Evolutionary conservation across 2,888 invertebrate species (phyloP).

Genomic region (Aleiodes leptofemur): DNA sequence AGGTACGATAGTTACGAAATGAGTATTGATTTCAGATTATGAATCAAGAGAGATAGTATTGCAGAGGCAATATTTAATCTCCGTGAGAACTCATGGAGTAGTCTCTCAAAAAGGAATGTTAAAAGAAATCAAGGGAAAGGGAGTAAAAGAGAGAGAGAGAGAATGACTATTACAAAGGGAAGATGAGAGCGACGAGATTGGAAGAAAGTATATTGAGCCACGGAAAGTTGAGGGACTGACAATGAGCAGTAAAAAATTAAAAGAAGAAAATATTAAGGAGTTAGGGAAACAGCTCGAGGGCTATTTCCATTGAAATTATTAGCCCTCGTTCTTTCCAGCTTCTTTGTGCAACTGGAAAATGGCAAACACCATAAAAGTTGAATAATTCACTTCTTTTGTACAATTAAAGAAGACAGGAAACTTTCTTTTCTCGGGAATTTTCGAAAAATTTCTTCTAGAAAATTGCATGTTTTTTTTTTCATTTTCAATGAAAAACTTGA

Average conservation of each 20-base stretch:
- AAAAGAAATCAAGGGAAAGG: neutral
- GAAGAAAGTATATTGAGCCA: slow-evolving; percentile 39
- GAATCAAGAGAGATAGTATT: neutral
- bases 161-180: slow-evolving; percentile 20
- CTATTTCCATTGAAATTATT: slow-evolving; percentile 17
- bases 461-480: too few species aligned
- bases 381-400: too few species aligned
- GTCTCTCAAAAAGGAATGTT: neutral
- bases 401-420: slow-evolving; percentile 14
- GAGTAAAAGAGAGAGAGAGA: slow-evolving; percentile 7
- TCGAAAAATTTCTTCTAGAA: too few species aligned
- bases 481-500: too few species aligned
- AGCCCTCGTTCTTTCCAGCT: slow-evolving; percentile 10
- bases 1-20: slow-evolving; percentile 18
- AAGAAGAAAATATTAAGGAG: slow-evolving; percentile 24
- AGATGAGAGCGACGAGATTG: slow-evolving; percentile 35
- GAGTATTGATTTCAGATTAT: slow-evolving; percentile 30
- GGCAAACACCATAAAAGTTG: too few species aligned
- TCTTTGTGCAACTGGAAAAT: slow-evolving; percentile 32
- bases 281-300: neutral
- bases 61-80: slow-evolving; percentile 34
- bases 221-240: slow-evolving; percentile 32
- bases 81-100: slow-evolving; percentile 1
- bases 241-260: slow-evolving; percentile 42
- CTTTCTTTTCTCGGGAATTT: neutral